phyloP scores from a whole-genome alignment of 2,888 invertebrate genomes.

The Myathropa florea region DNA sequence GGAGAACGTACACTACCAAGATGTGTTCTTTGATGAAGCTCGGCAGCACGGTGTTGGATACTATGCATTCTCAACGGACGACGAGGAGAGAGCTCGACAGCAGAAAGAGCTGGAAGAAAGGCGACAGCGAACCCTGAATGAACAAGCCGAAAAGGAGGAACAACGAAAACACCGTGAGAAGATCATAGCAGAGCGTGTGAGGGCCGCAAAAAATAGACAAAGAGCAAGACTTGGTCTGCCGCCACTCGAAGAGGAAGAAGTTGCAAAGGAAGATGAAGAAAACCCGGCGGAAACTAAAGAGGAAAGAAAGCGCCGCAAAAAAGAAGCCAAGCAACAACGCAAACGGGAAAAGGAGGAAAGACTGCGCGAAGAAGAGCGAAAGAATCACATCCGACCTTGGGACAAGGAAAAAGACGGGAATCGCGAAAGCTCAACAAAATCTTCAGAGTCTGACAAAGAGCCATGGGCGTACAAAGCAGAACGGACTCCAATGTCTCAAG shows the following conservation, averaged over 20 bases:
- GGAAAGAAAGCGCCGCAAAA: slow-evolving; percentile 77
- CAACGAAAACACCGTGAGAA: slow-evolving; percentile 84
- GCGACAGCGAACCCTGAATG: slow-evolving; percentile 86
- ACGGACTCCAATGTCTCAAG: slow-evolving; percentile 79
- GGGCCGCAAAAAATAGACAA: slow-evolving; percentile 88
- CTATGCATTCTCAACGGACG: slow-evolving; percentile 94
- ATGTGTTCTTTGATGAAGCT: slow-evolving; percentile 95
- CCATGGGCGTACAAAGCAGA: slow-evolving; percentile 79
- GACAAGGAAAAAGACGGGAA: slow-evolving; percentile 84
- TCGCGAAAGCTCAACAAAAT: slow-evolving; percentile 26
- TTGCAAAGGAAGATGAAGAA: slow-evolving; percentile 18
- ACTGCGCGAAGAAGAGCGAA: slow-evolving; percentile 79
- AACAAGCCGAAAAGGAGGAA: slow-evolving; percentile 85
- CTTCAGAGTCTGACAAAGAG: slow-evolving; percentile 58
- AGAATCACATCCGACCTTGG: slow-evolving; percentile 84
- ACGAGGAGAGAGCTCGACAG: slow-evolving; percentile 88
- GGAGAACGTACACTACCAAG: slow-evolving; percentile 93
- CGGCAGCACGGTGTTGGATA: slow-evolving; percentile 96
- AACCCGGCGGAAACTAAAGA: slow-evolving; percentile 68
- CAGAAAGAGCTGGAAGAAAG: slow-evolving; percentile 88
- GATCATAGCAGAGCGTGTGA: slow-evolving; percentile 86
- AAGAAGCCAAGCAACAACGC: slow-evolving; percentile 73
- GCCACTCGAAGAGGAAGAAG: slow-evolving; percentile 82
- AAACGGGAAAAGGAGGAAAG: slow-evolving; percentile 77
- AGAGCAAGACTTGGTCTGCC: slow-evolving; percentile 88